phyloP scores from a whole-genome alignment of 2,113 vertebrate species.

The Lagopus leucura region DNA sequence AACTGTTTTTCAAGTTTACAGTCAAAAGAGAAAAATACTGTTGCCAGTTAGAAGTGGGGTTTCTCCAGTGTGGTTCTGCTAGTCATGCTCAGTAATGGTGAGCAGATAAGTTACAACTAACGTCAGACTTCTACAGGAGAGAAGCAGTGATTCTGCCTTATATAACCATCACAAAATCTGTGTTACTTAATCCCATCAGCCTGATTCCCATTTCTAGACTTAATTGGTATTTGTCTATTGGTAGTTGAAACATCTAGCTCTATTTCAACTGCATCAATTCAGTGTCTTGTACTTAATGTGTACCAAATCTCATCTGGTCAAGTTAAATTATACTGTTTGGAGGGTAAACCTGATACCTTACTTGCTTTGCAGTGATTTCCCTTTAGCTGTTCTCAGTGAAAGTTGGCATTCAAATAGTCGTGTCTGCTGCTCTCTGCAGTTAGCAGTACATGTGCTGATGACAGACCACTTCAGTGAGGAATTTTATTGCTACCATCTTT shows the following conservation, averaged over 20 bases:
- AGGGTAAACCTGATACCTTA: not conserved
- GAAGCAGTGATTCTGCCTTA: not conserved
- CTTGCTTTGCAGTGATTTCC: not conserved
- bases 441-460: not conserved
- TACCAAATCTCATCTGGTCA: not conserved
- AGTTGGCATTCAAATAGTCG: rapidly evolving
- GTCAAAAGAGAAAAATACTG: not conserved
- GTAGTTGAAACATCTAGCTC: not conserved
- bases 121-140: not conserved
- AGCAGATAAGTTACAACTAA: not conserved
- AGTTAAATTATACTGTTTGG: not conserved
- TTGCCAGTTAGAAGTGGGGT: not conserved
- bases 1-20: not conserved
- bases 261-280: not conserved
- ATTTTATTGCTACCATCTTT: not conserved
- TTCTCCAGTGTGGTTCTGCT: not conserved
- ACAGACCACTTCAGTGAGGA: not conserved
- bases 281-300: not conserved
- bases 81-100: not conserved
- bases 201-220: not conserved
- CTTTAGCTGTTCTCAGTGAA: not conserved
- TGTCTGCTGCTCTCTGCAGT: not conserved
- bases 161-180: not conserved
- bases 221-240: not conserved
- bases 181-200: not conserved